A percentile compares a stretch with the other conserved stretches of the same genome.
Evolutionary conservation across 2,113 vertebrate genomes (phyloP).

Genomic region (Syngnathus typhle): DNA sequence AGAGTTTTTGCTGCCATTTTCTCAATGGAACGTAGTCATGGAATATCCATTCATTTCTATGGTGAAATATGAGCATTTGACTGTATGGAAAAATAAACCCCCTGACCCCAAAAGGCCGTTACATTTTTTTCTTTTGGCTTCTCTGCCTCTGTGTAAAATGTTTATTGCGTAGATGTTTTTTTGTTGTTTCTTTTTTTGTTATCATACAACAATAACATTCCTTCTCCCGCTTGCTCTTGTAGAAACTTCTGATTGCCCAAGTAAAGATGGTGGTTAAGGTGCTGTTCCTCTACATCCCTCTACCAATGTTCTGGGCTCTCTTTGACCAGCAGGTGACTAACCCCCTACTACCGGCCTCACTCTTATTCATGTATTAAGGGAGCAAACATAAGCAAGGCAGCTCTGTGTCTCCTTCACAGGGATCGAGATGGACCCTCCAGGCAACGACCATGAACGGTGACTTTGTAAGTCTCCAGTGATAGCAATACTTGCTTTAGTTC

Average conservation of each 20-base stretch:
- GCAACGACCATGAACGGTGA: conserved; percentile 85
- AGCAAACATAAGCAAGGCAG: not conserved
- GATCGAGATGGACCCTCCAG: conserved; percentile 95
- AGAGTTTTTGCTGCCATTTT: no score
- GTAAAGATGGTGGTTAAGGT: conserved; percentile 90
- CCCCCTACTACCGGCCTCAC: not conserved
- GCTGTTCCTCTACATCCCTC: conserved; percentile 90
- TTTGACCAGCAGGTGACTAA: conserved; percentile 91
- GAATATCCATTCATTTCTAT: no score
- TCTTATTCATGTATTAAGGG: not conserved
- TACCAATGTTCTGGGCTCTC: conserved; percentile 98
- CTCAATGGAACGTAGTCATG: no score
- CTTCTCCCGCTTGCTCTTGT: conserved; percentile 4
- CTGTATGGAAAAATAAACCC: not conserved
- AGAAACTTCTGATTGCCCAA: conserved; percentile 88
- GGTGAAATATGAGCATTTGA: no score
- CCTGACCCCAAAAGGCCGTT: not conserved
- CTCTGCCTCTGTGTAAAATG: not conserved
- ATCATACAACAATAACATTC: not conserved
- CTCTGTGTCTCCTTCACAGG: conserved; percentile 64
- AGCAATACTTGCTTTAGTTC: not conserved
- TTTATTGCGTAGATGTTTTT: not conserved
- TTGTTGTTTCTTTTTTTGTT: not conserved
- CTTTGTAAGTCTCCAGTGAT: conserved; percentile 74
- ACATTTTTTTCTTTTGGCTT: not conserved